Evolutionary conservation across 1,140 invertebrate genomes (phyloP).

Genomic region (Paraescarpia echinospica): DNA sequence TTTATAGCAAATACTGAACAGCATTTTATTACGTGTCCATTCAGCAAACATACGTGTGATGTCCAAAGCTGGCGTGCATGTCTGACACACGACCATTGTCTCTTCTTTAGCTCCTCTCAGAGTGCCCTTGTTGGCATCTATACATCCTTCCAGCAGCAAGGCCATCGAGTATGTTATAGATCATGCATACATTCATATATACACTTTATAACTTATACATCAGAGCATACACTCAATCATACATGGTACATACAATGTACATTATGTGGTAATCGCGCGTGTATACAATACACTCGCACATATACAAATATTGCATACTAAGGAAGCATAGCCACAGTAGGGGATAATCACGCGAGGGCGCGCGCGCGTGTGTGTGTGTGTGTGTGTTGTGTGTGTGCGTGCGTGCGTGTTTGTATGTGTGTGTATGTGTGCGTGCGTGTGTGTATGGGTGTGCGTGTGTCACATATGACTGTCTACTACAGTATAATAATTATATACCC

Average conservation of each 20-base stretch:
- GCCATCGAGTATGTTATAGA: not conserved
- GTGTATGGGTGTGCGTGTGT: too few relatives aligned
- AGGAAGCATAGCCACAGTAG: not conserved
- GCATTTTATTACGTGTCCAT: not conserved
- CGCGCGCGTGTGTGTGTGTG: too few relatives aligned
- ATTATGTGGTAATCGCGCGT: not conserved
- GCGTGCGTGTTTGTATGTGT: too few relatives aligned
- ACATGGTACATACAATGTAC: conserved; percentile 1
- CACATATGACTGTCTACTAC: not conserved
- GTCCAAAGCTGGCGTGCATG: not conserved
- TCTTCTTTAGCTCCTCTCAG: not conserved
- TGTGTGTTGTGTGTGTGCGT: too few relatives aligned
- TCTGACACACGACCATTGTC: not conserved
- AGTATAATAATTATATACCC: not conserved
- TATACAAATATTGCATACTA: not conserved
- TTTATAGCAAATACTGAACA: conserved; percentile 6
- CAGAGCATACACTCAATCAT: not conserved
- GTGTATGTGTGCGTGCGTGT: too few relatives aligned
- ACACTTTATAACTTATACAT: not conserved
- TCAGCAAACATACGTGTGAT: not conserved
- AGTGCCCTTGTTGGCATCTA: not conserved
- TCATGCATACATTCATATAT: conserved; percentile 1
- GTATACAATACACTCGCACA: not conserved
- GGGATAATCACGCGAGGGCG: too few relatives aligned
- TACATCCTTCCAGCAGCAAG: too few relatives aligned